Conservation (phyloP, 2,113 vertebrate genomes). For the Strix aluco region DNA sequence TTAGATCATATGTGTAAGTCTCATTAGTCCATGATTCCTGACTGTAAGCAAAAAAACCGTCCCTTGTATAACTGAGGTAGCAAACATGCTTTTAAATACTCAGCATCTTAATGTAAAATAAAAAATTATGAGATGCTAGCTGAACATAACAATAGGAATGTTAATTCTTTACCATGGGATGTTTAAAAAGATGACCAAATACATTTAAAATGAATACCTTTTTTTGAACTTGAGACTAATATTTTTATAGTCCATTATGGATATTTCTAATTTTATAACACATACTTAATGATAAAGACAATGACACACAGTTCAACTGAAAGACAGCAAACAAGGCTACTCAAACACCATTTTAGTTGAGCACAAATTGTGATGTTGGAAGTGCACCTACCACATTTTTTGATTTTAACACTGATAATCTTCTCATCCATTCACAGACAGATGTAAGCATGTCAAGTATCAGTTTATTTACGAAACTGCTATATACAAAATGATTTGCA, state of each 20-base stretch:
- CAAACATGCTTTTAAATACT: background rate
- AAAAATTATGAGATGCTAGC: constrained; percentile 22
- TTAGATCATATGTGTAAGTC: constrained; percentile 43
- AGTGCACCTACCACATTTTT: background rate
- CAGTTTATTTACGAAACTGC: background rate
- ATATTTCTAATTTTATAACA: background rate
- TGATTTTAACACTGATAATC: background rate
- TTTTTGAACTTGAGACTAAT: background rate
- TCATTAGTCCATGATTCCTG: constrained; percentile 28
- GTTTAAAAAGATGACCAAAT: background rate
- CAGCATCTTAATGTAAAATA: background rate
- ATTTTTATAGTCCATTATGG: background rate
- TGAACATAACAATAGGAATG: background rate
- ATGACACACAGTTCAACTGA: background rate
- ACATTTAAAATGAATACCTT: background rate
- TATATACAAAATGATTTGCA: background rate
- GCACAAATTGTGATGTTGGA: background rate
- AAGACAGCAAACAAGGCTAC: background rate
- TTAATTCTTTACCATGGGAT: background rate
- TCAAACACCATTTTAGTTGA: background rate
- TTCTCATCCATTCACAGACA: background rate
- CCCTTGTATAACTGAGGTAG: background rate
- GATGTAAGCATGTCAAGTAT: background rate
- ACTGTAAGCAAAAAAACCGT: constrained; percentile 35
- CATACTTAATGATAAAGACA: background rate